Conservation (phyloP, 2,113 vertebrate genomes). For the Pantherophis guttatus region DNA sequence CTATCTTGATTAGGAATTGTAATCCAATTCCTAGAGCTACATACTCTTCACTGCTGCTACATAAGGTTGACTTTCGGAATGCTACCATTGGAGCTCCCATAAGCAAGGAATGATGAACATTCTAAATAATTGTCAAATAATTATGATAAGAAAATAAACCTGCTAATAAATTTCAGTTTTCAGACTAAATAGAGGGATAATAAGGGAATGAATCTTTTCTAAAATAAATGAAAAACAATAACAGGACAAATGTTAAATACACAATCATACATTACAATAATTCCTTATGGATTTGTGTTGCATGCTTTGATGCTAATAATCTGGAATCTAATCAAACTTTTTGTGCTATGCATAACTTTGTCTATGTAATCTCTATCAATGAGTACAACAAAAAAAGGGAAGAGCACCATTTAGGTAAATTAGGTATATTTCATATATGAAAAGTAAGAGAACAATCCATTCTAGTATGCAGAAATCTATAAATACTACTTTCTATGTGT, state of each 20-base stretch:
- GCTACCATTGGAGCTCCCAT: not conserved
- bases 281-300: not conserved
- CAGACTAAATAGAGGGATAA: not conserved
- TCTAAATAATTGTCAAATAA: not conserved
- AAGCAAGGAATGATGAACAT: not conserved
- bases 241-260: not conserved
- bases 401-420: constrained; percentile 22
- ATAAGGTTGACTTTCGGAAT: not conserved
- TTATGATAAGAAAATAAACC: not conserved
- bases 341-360: not conserved
- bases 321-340: not conserved
- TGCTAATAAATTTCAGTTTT: not conserved
- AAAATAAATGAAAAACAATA: not conserved
- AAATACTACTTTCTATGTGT: no score
- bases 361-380: not conserved
- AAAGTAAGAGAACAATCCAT: not conserved
- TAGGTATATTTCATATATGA: constrained; percentile 20
- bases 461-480: not conserved
- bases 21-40: not conserved
- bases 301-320: not conserved
- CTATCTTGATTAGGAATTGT: not conserved
- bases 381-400: constrained; percentile 8
- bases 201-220: not conserved
- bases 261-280: not conserved
- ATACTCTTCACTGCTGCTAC: not conserved